These are phyloP conservation scores for Brienomyrus longianalis DNA, from an alignment of 2,113 vertebrate genomes.

Conservation along the genomic window DNA sequence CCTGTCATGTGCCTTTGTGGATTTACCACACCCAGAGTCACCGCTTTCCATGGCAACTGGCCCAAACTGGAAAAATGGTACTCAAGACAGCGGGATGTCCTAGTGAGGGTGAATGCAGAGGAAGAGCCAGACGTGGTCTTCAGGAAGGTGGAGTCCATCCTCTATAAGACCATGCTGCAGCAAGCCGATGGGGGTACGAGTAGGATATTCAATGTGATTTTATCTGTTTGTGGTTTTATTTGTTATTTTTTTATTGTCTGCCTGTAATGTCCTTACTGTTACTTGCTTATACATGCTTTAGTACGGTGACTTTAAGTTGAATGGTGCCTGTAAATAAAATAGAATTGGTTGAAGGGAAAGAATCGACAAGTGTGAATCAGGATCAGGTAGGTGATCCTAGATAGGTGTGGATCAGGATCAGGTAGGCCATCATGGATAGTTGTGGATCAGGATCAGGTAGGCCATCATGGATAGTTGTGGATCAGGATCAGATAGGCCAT, in stretches of 20 bases:
- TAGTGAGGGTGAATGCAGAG: slow-evolving; percentile 72
- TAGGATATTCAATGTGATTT: neutral
- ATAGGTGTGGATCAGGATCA: too few species aligned
- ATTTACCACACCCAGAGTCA: slow-evolving; percentile 56
- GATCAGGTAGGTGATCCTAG: neutral
- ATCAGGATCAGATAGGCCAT: too few species aligned
- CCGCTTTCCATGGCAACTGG: slow-evolving; percentile 76
- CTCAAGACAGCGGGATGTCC: slow-evolving; percentile 61
- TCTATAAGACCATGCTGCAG: slow-evolving; percentile 52
- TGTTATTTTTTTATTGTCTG: neutral
- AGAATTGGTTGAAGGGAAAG: neutral
- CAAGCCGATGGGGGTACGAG: slow-evolving; percentile 60
- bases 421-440: too few species aligned
- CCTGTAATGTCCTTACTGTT: neutral
- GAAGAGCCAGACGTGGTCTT: slow-evolving; percentile 55
- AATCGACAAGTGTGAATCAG: neutral
- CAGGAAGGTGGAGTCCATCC: slow-evolving; percentile 60
- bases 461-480: too few species aligned
- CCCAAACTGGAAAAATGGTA: slow-evolving; percentile 77
- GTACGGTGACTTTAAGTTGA: neutral
- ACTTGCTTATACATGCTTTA: neutral
- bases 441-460: neutral
- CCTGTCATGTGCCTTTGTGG: neutral
- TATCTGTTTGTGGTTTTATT: neutral
- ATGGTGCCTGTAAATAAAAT: neutral